Evolutionary conservation across 2,113 vertebrate species (phyloP).

Genomic region (Salvelinus alpinus): DNA sequence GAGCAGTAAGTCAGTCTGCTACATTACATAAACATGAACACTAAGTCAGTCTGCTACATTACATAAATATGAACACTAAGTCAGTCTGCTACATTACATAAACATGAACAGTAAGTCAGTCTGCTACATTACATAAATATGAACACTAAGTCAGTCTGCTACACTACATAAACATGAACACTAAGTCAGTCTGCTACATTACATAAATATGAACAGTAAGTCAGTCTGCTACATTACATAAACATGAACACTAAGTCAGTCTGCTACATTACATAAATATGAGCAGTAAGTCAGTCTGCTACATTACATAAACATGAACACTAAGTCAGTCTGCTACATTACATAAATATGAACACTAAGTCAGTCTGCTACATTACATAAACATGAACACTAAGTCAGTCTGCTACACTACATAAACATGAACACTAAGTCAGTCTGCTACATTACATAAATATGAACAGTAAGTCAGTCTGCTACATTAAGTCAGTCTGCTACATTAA

Average conservation of each 20-base stretch:
- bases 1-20: not conserved
- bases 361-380: not conserved
- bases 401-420: not conserved
- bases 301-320: slow-evolving; percentile 94
- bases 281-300: slow-evolving; percentile 51
- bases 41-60: no score
- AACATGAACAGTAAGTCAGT: not conserved
- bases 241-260: slow-evolving; percentile 57
- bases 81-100: not conserved
- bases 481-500: not conserved
- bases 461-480: not conserved
- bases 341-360: slow-evolving; percentile 1
- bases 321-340: slow-evolving; percentile 54
- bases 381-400: not conserved
- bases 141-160: no score
- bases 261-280: slow-evolving; percentile 75
- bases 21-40: not conserved
- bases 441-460: not conserved
- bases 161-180: no score
- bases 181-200: no score
- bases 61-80: not conserved
- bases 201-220: no score
- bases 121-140: no score
- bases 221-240: no score
- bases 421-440: not conserved